phyloP scores from a whole-genome alignment of 1,140 invertebrate genomes.

The Hyposmocoma kahamanoa region DNA sequence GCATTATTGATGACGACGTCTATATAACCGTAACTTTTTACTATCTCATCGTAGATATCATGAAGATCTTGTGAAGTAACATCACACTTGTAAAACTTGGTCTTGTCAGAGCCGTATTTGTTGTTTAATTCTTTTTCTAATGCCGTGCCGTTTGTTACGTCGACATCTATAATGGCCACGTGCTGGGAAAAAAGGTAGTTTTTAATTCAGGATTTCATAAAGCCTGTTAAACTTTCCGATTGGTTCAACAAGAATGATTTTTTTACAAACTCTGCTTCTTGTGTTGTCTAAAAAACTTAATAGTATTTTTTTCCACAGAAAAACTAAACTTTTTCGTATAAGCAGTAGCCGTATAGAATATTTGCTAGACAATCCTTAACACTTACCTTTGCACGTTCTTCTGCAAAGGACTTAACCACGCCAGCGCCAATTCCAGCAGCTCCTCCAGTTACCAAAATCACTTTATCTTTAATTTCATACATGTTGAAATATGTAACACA shows the following conservation, averaged over 20 bases:
- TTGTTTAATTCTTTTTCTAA: conserved; percentile 19
- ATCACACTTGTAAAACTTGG: conserved; percentile 27
- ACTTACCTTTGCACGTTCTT: conserved; percentile 16
- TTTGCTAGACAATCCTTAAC: neutral
- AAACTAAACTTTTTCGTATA: neutral
- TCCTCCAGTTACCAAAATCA: conserved; percentile 18
- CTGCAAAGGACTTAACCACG: conserved; percentile 5
- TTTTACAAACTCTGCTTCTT: neutral
- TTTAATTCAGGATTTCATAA: neutral
- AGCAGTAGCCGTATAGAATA: too few relatives aligned
- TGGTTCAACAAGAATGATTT: neutral
- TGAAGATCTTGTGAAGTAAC: conserved; percentile 22
- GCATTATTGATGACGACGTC: conserved; percentile 80
- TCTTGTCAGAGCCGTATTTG: conserved; percentile 18
- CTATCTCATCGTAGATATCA: conserved; percentile 13
- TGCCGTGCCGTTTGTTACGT: conserved; percentile 12
- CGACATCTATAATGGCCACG: conserved; percentile 26
- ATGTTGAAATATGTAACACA: too few relatives aligned
- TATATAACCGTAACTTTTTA: conserved; percentile 69
- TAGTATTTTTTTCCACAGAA: neutral
- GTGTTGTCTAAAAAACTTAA: neutral
- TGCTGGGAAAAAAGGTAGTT: conserved; percentile 17
- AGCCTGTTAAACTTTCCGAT: neutral
- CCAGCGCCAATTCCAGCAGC: conserved; percentile 15
- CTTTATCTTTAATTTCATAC: conserved; percentile 12